A percentile compares a stretch with the other conserved stretches of the same genome.
phyloP scores from a whole-genome alignment of 2,888 invertebrate genomes.

The Troglohyphantes excavatus region DNA sequence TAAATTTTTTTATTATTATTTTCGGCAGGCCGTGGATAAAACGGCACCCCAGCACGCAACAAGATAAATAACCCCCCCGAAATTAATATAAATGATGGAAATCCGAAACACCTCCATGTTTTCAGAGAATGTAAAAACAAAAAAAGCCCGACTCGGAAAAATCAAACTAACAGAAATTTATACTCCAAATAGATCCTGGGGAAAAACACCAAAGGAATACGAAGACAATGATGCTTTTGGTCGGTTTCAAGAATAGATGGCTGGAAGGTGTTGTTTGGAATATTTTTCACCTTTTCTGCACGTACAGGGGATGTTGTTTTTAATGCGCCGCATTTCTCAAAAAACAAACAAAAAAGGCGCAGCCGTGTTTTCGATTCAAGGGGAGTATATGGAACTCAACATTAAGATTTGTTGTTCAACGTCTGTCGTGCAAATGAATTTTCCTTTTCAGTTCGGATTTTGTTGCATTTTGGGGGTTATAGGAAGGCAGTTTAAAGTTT shows the following conservation, averaged over 20 bases:
- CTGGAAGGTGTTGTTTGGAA: slow-evolving; percentile 6
- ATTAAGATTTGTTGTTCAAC: slow-evolving; percentile 37
- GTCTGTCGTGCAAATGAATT: slow-evolving; percentile 43
- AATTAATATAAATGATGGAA: slow-evolving; percentile 29
- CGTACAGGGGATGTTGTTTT: slow-evolving; percentile 46
- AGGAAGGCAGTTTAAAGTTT: not conserved
- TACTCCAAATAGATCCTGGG: slow-evolving; percentile 50
- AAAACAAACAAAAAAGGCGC: not conserved
- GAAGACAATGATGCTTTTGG: slow-evolving; percentile 43
- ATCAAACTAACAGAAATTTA: slow-evolving; percentile 61
- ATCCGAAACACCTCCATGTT: not conserved
- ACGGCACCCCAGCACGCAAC: not conserved
- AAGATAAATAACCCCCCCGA: not conserved
- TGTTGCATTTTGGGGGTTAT: not conserved
- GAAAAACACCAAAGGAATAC: slow-evolving; percentile 22
- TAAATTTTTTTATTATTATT: slow-evolving; percentile 30
- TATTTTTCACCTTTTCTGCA: slow-evolving; percentile 44
- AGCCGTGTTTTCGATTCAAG: slow-evolving; percentile 18
- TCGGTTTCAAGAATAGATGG: slow-evolving; percentile 31
- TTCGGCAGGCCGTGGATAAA: not conserved
- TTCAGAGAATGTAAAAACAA: slow-evolving; percentile 21
- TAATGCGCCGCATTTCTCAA: slow-evolving; percentile 43
- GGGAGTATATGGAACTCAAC: slow-evolving; percentile 1
- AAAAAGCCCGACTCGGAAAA: slow-evolving; percentile 6
- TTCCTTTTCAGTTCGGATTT: slow-evolving; percentile 22